Base-by-base conservation (phyloP, 92 coral and sea anemone genomes). In the Siderastrea radians region DNA sequence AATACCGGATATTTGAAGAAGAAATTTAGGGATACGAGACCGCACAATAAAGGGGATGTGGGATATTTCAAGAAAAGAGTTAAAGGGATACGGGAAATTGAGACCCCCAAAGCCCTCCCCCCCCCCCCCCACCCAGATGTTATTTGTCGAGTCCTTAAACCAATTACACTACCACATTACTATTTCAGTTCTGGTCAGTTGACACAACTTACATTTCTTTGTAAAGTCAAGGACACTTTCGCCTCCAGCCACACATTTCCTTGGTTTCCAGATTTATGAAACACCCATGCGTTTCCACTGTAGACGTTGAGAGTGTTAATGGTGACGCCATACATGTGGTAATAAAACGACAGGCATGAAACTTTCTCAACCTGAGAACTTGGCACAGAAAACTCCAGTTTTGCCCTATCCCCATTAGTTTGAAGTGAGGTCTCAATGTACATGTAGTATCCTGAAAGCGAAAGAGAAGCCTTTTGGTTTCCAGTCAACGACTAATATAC, bases 301-400 rank as follows among this genome's bases (percentile, higher is more conserved):
- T 50, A 76, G 26, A 76, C 67, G 4, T 6, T 76, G 0, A 76
- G 50, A 43, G 51, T 57, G 1, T 58, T 58, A 12, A 76, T 59
- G 3, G 80, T 55, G 66, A 3, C 4, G 13, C 80, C 80, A 55
- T 76, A 59, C 80, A 76, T 76, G 51, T 76, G 80, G 6, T 76
- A 76, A 76, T 43, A 76, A 9, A 76, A 76, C 26, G n/a, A 5
- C 50, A 76, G 19, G 57, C 67, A 76, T 6, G 38, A 55, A 5
- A 59, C 5, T 16, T 43, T 44, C 15, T 52, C 52, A 55, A 44
- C 26, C 5, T 44, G 67, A 43, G 51, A 12, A 14, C 66, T 61
- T 14, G 66, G 66, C 11, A 76, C 80, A 9, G 67, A 10, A 7
- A 55, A 2, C 51, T 57, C 80, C 3, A 76, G 64, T 49, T 3